Evolutionary conservation across 2,888 invertebrate species (phyloP), one percentile per base, ranked within the genome.

Genomic region (Cremastinae sp.): DNA sequence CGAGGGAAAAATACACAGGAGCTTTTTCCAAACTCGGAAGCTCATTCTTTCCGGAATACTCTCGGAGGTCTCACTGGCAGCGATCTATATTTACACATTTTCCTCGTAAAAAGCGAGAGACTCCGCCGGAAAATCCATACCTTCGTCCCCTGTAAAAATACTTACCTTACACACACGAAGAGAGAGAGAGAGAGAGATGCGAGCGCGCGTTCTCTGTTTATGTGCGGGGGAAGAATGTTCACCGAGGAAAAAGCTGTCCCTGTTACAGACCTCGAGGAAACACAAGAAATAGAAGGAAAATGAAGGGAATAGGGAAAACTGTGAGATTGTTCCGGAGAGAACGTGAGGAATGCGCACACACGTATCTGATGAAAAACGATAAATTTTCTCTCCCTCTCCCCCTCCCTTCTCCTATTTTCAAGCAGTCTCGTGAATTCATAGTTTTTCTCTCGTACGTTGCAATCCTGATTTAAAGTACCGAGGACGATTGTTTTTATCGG

Each of bases 51-150:
- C 12, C 66, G 54, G 41, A 20, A 28, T 28, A 28, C 28, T 54
- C 16, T 49, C 38, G 64, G 59, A 45, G 66, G 20, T 62, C 47
- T 12, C 70, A 54, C 64, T 71, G 34, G 28, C 22, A 28, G 18
- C 71, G 47, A 47, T 72, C 56, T 68, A 74, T n/a, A n/a, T 74
- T 75, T 75, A 66, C 75, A 75, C 75, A 72, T 75, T 75, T 75
- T 66, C 14, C 62, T 62, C 75, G 58, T 75, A 75, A 75, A 75
- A 72, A 72, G 66, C 68, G 71, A 72, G 71, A 72, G 68, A 62
- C 61, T 43, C 43, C 36, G 5, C 28, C 49, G 12, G 28, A 53
- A 62, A 71, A 71, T 62, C 62, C 49, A 70, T 65, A 65, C 59
- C 20, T 41, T 45, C 62, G 43, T 41, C 38, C 18, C 22, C 34